Percentiles rank a stretch among this genome's conserved stretches.
Evolutionary conservation across 2,797 vertebrate genomes (phyloP).

Genomic region (Chiloscyllium punctatum): DNA sequence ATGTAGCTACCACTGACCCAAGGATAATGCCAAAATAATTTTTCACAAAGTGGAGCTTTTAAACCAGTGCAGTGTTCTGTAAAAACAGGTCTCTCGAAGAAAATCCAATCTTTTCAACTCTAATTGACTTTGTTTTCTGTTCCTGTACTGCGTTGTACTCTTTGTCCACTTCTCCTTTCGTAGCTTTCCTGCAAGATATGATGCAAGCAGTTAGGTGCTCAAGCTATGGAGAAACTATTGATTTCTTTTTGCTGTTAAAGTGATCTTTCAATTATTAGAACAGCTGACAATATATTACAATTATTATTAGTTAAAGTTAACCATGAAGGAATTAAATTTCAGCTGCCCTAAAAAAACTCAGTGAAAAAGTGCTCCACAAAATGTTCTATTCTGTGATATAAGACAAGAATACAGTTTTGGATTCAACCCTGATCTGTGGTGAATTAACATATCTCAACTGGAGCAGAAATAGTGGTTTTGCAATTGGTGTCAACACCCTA

Average conservation of each 20-base stretch:
- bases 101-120: neutral
- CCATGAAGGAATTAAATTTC: neutral
- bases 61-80: neutral
- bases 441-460: neutral
- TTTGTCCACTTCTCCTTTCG: neutral
- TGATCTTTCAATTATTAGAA: neutral
- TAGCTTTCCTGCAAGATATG: neutral
- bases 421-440: neutral
- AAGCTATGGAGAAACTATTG: neutral
- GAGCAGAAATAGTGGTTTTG: neutral
- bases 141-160: neutral
- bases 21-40: neutral
- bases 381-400: neutral
- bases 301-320: neutral
- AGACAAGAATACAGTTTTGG: neutral
- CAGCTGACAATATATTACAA: neutral
- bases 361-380: neutral
- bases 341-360: neutral
- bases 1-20: neutral
- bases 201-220: neutral
- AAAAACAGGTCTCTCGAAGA: neutral
- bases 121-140: neutral
- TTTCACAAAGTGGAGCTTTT: neutral
- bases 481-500: constrained; percentile 9
- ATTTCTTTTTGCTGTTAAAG: neutral